Base-by-base conservation (phyloP, 2,888 invertebrate genomes). In the Cephus pygmeus region DNA sequence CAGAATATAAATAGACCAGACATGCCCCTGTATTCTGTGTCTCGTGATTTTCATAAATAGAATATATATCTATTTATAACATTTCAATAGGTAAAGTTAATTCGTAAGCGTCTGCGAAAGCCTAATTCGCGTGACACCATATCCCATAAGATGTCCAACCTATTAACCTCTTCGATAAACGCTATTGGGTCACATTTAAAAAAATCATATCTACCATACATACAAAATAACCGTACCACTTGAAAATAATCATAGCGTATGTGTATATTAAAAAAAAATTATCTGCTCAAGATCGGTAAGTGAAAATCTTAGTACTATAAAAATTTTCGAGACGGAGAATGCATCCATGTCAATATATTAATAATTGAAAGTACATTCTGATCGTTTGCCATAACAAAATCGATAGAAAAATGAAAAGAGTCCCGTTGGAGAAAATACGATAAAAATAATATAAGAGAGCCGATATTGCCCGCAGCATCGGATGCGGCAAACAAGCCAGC, bases 401-500 rank as follows among this genome's bases (percentile, higher is more conserved):
- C 71, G 71, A 33, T 71, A 15, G 31, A 31, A 56, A 71, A 71
- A 34, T 71, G 71, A 71, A 71, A 30, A 31, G 34, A 71, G 71
- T 33, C 9, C 71, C 33, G 9, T 1, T 31, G 6, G 31, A 71
- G 71, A 23, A 71, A 71, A 71, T 71, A 34, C 71, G 34, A 71
- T 71, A 71, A 71, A 71, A 71, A 71, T 31, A 71, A 71, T 34
- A 34, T 71, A 71, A 71, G 34, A 71, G 71, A 71, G 12, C 31
- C 34, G 71, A 73, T 34, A 36, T 75, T 31, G 76, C 80, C 80
- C 75, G 69, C 69, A 80, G 80, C 78, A 35, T 78, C 78, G 73
- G 69, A 81, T 76, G 73, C 78, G 74, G 79, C 79, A 78, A 81
- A 78, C 79, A 79, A 81, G 73, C 78, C 77, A 76, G 73, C 75